Evolutionary conservation across 92 coral and sea anemone genomes (phyloP), one percentile per base, ranked within the genome.

Genomic region (Zoanthus solanderi): DNA sequence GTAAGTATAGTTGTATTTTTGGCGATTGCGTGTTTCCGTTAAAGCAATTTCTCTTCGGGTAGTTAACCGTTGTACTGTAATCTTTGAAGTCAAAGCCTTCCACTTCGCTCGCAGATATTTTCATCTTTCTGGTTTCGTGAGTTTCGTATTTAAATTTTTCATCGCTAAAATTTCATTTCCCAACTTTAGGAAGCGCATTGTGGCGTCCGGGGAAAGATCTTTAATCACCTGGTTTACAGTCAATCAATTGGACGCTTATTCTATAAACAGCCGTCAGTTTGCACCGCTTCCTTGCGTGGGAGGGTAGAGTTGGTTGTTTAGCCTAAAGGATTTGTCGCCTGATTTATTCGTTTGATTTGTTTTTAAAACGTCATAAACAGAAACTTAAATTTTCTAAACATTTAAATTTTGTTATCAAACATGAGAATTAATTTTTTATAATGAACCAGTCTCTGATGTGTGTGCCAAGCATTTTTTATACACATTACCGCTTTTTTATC

Each of bases 1-100:
- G 28, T 54, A 18, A 29, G 58, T 15, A 66, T 65, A 56, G 65
- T 66, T 66, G 17, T 81, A 81, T 81, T 66, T 81, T 81, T 81
- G 85, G 75, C 75, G 75, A 81, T 44, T 81, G 85, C 85, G 85
- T 81, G 71, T 66, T 79, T 66, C 85, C 85, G 85, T 63, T 81
- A 69, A 69, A 13, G 30, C 75, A 31, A 9, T 63, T 29, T 3
- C 69, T 63, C 69, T 28, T 16, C 7, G 7, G 69, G 69, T 16
- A 23, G 23, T 23, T 23, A n/a, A 16, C 7, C 30, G 29, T 4
- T 63, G 30, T 6, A 4, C 2, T n/a, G 9, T 16, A 16, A 2
- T 15, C 6, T 58, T 23, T 23, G 23, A 23, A 23, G 23, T 23
- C 23, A 23, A 23, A 23, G 23, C 23, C 23, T 23, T 76, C 57